Evolutionary conservation across 2,113 vertebrate genomes (phyloP).

Genomic region (Haemorhous mexicanus): DNA sequence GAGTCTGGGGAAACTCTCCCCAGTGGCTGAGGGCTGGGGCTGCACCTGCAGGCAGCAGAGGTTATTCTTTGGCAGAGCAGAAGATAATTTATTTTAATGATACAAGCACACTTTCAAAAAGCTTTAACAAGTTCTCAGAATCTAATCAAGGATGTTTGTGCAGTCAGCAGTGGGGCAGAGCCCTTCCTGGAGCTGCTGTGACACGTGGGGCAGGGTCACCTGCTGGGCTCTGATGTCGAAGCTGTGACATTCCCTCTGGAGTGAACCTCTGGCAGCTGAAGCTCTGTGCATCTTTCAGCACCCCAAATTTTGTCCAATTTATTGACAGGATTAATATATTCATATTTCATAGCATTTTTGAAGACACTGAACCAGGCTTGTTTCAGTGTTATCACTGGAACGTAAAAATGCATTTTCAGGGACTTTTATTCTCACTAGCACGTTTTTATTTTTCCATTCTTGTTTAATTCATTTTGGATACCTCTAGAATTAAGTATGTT

Average conservation of each 20-base stretch:
- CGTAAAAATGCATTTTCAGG: neutral
- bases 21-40: neutral
- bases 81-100: neutral
- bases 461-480: neutral
- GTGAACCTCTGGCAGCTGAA: neutral
- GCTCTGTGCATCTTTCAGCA: neutral
- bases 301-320: neutral
- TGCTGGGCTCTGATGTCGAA: accelerated
- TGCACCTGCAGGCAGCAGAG: neutral
- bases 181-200: neutral
- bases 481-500: neutral
- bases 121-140: neutral
- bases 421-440: neutral
- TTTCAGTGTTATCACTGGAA: neutral
- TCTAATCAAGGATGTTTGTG: too few species aligned
- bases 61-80: neutral
- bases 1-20: neutral
- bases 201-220: accelerated
- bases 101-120: neutral
- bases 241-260: neutral
- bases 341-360: neutral
- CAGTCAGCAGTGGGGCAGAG: neutral
- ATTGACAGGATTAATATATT: neutral
- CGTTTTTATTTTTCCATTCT: neutral
- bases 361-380: neutral